Evolutionary conservation across 2,888 invertebrate species (phyloP).

Genomic region (Philereme vetulata): DNA sequence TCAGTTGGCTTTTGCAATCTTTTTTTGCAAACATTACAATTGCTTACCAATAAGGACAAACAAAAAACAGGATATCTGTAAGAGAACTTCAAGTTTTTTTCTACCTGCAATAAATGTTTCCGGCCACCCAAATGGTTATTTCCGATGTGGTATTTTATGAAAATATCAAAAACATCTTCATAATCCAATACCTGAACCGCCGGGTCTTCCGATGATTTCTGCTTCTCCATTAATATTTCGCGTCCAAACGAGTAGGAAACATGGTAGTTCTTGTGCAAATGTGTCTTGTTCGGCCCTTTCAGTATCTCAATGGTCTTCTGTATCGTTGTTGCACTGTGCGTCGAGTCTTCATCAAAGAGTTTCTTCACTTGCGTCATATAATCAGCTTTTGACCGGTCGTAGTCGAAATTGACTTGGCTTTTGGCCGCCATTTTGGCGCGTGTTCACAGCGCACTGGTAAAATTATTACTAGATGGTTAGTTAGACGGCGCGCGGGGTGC

Average conservation of each 20-base stretch:
- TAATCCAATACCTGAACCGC: constrained; percentile 14
- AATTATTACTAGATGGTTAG: constrained; percentile 14
- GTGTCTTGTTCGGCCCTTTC: constrained; percentile 2
- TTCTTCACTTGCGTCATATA: constrained; percentile 12
- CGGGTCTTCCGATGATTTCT: constrained; percentile 1
- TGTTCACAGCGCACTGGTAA: constrained; percentile 9
- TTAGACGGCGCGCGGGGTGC: constrained; percentile 16
- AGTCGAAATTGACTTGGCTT: constrained; percentile 4
- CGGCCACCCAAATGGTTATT: constrained; percentile 11
- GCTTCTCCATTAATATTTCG: constrained; percentile 17
- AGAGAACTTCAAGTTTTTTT: not conserved
- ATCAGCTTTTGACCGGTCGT: constrained; percentile 6
- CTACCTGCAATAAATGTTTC: not conserved
- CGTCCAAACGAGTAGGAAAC: not conserved
- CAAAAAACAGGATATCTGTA: constrained; percentile 22
- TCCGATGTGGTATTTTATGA: constrained; percentile 15
- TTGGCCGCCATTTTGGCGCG: constrained; percentile 23
- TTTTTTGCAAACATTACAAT: constrained; percentile 26
- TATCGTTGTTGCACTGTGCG: constrained; percentile 9
- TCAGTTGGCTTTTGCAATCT: not conserved
- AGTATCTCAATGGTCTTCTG: constrained; percentile 12
- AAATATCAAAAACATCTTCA: constrained; percentile 23
- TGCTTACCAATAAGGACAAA: constrained; percentile 14
- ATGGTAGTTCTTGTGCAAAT: constrained; percentile 17
- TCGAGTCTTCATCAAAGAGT: constrained; percentile 19